Conservation (phyloP, 1,140 invertebrate species). For the Drosophila varians region DNA sequence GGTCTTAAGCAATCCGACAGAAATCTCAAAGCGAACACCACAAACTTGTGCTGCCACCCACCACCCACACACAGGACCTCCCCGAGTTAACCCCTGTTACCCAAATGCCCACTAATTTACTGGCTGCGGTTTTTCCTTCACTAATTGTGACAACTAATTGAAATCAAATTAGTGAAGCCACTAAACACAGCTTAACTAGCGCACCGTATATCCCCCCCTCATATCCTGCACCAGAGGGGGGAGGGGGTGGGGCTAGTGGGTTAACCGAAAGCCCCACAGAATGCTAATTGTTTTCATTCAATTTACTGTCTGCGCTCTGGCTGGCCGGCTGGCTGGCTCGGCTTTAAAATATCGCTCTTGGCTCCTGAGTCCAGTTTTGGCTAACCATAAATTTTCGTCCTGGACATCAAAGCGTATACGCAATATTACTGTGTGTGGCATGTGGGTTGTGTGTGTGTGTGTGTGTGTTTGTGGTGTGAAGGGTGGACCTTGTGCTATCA, state of each 20-base stretch:
- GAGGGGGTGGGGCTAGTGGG: constrained; percentile 14
- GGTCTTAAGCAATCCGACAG: constrained; percentile 22
- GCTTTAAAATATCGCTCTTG: constrained; percentile 53
- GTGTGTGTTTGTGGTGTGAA: not conserved
- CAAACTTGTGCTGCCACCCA: constrained; percentile 29
- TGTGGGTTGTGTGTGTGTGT: constrained; percentile 5
- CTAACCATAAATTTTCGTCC: constrained; percentile 68
- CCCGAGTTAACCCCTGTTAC: not conserved
- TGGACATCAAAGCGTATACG: constrained; percentile 66
- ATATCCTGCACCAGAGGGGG: not conserved
- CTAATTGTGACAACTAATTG: constrained; percentile 77
- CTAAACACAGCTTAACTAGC: constrained; percentile 71
- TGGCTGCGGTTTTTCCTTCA: constrained; percentile 65
- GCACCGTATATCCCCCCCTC: constrained; percentile 15
- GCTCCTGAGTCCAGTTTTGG: constrained; percentile 67
- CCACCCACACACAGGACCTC: not conserved
- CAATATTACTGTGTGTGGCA: constrained; percentile 27
- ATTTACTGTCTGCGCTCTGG: constrained; percentile 49
- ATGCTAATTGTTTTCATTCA: constrained; percentile 76
- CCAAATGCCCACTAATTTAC: constrained; percentile 55
- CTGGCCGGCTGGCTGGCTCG: constrained; percentile 20
- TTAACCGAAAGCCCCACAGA: constrained; percentile 60
- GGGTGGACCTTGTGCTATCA: not conserved
- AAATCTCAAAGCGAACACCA: constrained; percentile 36
- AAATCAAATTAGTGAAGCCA: constrained; percentile 74